Base-by-base conservation (phyloP, 2,113 vertebrate species). In the Cacatua alba region DNA sequence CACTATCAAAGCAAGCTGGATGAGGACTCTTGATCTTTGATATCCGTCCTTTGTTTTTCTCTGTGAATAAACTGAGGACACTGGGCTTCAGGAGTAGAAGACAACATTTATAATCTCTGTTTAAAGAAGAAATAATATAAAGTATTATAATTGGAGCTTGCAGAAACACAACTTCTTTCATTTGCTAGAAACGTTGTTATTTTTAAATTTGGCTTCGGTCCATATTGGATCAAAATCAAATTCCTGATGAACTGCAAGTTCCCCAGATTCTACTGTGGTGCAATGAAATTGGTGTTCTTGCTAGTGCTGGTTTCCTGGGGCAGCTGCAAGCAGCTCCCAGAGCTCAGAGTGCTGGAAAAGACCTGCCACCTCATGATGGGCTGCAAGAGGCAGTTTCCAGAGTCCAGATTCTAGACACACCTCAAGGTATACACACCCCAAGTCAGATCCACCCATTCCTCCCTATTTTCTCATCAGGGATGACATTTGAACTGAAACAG, bases 241-340 rank as follows among this genome's bases (percentile, higher is more conserved):
- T 82, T 95, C 92, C 78, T 87, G 78, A 76, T 79, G 63, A 94
- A 37, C 91, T 96, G 82, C 74, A 94, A 76, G 53, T 90, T 95
- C 70, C 16, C 46, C 46, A 33, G 70, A 57, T 88, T 86, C 49
- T 91, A 59, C 78, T 71, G 67, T 51, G 70, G 41, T 91, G 78
- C 82, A 82, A 10, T 89, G 65, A 92, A 85, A 80, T 53, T 52
- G 52, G 33, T 91, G 92, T 79, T 85, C 43, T 41, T 62, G 39
- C 91, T 76, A 57, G 53, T 24, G 29, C 57, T 87, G 74, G 11
- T 87, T 89, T 89, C 39, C 65, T 89, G 48, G 72, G 64, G 74
- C 87, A 93, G 75, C 84, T 85, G 67, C 70, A 57, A 59, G 63
- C 68, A 62, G 63, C 52, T 88, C 33, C 46, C 63, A 57, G 77